These are phyloP conservation scores for Uropsilus gracilis DNA, from an alignment of 2,113 vertebrate species.

Conservation along the genomic window DNA sequence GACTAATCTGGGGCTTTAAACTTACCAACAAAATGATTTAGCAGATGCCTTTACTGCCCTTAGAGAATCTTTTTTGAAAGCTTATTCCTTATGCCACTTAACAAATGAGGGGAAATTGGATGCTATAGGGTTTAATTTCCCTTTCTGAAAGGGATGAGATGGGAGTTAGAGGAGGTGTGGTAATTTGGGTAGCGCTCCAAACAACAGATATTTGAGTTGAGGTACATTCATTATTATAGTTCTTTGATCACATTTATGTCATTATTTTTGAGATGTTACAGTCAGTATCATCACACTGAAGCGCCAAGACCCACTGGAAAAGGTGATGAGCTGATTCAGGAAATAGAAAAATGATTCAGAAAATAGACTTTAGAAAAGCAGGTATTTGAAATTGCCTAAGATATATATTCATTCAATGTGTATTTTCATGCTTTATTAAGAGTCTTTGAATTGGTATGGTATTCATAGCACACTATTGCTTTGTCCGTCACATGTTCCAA, in stretches of 20 bases:
- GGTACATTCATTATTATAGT: background rate
- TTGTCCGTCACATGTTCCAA: background rate
- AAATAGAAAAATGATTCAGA: background rate
- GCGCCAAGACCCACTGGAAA: background rate
- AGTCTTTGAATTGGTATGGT: background rate
- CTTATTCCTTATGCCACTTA: background rate
- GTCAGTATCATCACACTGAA: background rate
- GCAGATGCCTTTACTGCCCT: slow-evolving; percentile 27
- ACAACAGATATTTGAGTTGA: background rate
- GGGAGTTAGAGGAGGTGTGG: no score
- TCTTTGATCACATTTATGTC: background rate
- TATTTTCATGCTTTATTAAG: background rate
- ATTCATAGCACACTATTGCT: background rate
- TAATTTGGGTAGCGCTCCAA: background rate
- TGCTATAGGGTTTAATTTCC: no score
- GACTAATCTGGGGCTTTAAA: background rate
- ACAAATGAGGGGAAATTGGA: background rate
- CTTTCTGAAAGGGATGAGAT: background rate
- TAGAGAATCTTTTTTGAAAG: background rate
- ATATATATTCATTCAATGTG: background rate
- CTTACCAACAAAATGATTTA: slow-evolving; percentile 14
- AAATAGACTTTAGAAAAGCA: slow-evolving; percentile 2
- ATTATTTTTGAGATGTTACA: background rate
- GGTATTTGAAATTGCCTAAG: background rate
- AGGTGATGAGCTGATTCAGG: background rate